phyloP scores from a whole-genome alignment of 1,140 invertebrate genomes.

The Hycleus cichorii region DNA sequence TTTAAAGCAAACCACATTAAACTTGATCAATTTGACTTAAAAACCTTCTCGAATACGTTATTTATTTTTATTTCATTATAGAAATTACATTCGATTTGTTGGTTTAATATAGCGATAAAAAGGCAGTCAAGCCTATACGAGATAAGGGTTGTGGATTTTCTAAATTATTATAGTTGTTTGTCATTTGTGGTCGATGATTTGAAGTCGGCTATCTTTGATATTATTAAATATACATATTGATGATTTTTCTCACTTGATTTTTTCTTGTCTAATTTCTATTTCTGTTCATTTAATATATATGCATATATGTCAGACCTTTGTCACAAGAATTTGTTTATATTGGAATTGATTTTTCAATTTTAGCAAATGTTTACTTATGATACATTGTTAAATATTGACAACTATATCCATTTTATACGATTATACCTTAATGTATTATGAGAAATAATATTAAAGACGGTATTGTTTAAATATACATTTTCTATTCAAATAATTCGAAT shows the following conservation, averaged over 20 bases:
- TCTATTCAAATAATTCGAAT: not conserved
- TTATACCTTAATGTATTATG: constrained; percentile 9
- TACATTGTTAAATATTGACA: constrained; percentile 14
- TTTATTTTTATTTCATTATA: too few relatives aligned
- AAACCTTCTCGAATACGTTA: too few relatives aligned
- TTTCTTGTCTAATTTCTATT: not conserved
- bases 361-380: constrained; percentile 14
- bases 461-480: constrained; percentile 10
- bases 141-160: too few relatives aligned
- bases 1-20: too few relatives aligned
- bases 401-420: constrained; percentile 9
- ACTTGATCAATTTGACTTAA: too few relatives aligned
- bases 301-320: constrained; percentile 12
- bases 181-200: constrained; percentile 1
- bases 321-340: constrained; percentile 9
- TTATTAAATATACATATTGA: not conserved
- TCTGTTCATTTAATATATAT: not conserved
- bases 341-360: constrained; percentile 13
- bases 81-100: too few relatives aligned
- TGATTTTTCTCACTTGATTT: constrained; percentile 1
- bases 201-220: constrained; percentile 6
- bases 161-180: constrained; percentile 4
- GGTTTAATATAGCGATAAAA: too few relatives aligned
- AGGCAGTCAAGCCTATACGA: too few relatives aligned
- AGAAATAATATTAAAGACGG: constrained; percentile 7